Evolutionary conservation across 1,140 invertebrate species (phyloP).

Genomic region (Scaptomyza pallida): DNA sequence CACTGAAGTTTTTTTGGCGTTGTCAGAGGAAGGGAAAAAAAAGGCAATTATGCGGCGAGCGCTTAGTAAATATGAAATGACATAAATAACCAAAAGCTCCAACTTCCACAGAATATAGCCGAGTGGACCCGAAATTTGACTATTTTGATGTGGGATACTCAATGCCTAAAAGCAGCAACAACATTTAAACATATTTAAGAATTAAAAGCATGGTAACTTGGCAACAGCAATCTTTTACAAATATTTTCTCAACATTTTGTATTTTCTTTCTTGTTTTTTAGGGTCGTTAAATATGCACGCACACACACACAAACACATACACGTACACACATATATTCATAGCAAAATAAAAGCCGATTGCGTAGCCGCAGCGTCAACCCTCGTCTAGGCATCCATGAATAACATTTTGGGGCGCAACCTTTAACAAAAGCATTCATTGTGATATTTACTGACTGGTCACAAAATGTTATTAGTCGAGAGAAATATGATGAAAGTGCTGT

Average conservation of each 20-base stretch:
- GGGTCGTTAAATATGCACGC: background rate
- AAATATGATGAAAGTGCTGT: background rate
- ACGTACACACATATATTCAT: background rate
- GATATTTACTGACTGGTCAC: conserved; percentile 63
- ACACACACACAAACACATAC: too few species aligned
- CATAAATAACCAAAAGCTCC: conserved; percentile 69
- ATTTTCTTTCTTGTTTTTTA: background rate
- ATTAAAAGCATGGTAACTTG: background rate
- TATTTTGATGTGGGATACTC: conserved; percentile 1
- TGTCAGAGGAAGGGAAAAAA: conserved; percentile 29
- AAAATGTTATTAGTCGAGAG: conserved; percentile 36
- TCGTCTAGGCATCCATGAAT: conserved; percentile 70
- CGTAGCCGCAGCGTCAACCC: conserved; percentile 51
- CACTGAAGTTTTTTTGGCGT: conserved; percentile 1
- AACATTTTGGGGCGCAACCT: conserved; percentile 60
- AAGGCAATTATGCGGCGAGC: conserved; percentile 67
- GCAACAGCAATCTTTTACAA: background rate
- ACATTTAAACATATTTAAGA: background rate
- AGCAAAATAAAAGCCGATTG: conserved; percentile 40
- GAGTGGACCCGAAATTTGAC: background rate
- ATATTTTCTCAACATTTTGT: background rate
- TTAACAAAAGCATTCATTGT: conserved; percentile 60
- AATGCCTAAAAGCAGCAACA: background rate
- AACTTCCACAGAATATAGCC: conserved; percentile 1
- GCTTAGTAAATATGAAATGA: conserved; percentile 79